phyloP scores from a whole-genome alignment of 2,113 vertebrate species.

The Gulo gulo region DNA sequence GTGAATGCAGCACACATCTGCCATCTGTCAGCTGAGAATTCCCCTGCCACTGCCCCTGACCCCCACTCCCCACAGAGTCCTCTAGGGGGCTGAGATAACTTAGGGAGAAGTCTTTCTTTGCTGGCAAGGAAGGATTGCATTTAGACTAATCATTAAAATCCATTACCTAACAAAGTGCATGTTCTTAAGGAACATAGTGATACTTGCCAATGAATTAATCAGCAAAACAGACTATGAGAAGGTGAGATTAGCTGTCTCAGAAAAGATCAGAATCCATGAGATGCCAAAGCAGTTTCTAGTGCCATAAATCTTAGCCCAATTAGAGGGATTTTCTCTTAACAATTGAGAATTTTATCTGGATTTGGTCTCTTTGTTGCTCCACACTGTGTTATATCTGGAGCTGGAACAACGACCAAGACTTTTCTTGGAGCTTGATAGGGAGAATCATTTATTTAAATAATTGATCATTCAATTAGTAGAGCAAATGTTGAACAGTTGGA shows the following conservation, averaged over 20 bases:
- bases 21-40: constrained; percentile 40
- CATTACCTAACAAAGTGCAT: constrained; percentile 77
- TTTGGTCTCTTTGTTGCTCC: constrained; percentile 28
- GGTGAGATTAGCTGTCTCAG: constrained; percentile 56
- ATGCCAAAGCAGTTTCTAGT: constrained; percentile 16
- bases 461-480: constrained; percentile 85
- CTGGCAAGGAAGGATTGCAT: constrained; percentile 45
- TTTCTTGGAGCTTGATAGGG: constrained; percentile 45
- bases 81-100: constrained; percentile 49
- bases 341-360: constrained; percentile 43
- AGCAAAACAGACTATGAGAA: constrained; percentile 61
- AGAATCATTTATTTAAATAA: constrained; percentile 83
- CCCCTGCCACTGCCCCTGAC: not conserved
- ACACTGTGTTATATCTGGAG: not conserved
- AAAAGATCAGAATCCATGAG: constrained; percentile 45
- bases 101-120: constrained; percentile 26
- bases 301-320: constrained; percentile 52
- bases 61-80: not conserved
- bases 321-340: constrained; percentile 45
- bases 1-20: constrained; percentile 43
- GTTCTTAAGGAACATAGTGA: constrained; percentile 48
- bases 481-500: constrained; percentile 82
- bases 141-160: constrained; percentile 75
- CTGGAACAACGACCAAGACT: not conserved
- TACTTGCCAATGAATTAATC: constrained; percentile 68